phyloP scores from a whole-genome alignment of 2,797 vertebrate species.

The Pipistrellus pygmaeus region DNA sequence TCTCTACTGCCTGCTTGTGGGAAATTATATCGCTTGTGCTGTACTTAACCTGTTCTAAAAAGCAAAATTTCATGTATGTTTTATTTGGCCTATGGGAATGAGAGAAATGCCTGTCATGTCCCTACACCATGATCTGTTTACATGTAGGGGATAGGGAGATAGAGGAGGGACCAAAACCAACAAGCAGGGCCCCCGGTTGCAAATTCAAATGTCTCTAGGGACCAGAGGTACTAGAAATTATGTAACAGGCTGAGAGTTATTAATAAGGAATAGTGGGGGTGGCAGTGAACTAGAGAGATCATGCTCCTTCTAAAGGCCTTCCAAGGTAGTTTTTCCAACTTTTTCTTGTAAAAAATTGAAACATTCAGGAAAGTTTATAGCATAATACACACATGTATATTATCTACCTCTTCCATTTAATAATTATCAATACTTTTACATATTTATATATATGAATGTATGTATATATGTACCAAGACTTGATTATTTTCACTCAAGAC shows the following conservation, averaged over 20 bases:
- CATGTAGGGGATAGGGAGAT: neutral
- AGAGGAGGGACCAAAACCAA: neutral
- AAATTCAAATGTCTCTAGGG: constrained; percentile 35
- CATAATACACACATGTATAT: neutral
- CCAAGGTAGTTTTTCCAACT: neutral
- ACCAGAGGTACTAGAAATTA: constrained; percentile 11
- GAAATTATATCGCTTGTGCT: neutral
- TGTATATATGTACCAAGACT: neutral
- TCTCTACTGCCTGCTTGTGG: neutral
- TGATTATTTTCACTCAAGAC: constrained; percentile 30
- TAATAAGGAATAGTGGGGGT: neutral
- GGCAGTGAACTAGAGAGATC: neutral
- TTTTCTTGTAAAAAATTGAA: constrained; percentile 33
- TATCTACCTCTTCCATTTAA: neutral
- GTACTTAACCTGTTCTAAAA: constrained; percentile 39
- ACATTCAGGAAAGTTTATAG: neutral
- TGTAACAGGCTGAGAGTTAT: neutral
- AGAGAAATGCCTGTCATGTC: neutral
- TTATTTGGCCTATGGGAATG: neutral
- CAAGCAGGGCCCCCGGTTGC: neutral
- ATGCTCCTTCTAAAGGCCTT: constrained; percentile 5
- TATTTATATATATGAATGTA: neutral
- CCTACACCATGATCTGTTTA: neutral
- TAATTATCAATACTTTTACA: constrained; percentile 1
- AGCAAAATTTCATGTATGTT: neutral